Conservation (phyloP, 2,797 vertebrate genomes). For the Australoheros facetus region DNA sequence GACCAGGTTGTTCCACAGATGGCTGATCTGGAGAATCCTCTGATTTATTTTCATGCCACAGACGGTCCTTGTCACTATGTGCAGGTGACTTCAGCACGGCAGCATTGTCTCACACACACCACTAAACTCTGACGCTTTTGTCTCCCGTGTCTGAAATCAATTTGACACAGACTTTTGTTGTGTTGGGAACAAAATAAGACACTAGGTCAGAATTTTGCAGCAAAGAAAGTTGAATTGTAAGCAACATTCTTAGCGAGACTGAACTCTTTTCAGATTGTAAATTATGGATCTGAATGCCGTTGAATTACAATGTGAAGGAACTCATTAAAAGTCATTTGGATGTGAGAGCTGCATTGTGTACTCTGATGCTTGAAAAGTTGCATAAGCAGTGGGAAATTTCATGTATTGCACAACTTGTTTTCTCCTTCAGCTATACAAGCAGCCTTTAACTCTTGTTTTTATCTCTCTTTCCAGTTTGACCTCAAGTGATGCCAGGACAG, state of each 20-base stretch:
- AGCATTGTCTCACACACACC: constrained; percentile 56
- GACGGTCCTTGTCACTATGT: constrained; percentile 63
- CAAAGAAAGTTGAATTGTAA: constrained; percentile 32
- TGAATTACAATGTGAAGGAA: not conserved
- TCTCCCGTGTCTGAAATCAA: constrained; percentile 55
- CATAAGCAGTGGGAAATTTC: not conserved
- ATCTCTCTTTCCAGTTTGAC: constrained; percentile 47
- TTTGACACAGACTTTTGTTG: constrained; percentile 47
- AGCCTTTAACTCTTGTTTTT: constrained; percentile 4
- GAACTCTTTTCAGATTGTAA: constrained; percentile 15
- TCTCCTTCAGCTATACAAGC: not conserved
- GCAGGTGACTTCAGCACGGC: constrained; percentile 59
- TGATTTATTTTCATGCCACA: constrained; percentile 69
- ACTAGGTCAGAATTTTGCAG: constrained; percentile 4
- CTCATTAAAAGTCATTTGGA: constrained; percentile 6
- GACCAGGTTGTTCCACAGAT: constrained; percentile 78
- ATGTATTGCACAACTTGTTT: constrained; percentile 22
- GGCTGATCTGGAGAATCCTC: constrained; percentile 69
- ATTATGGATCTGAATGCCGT: constrained; percentile 30
- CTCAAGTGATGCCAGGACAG: constrained; percentile 88
- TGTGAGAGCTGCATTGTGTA: constrained; percentile 29
- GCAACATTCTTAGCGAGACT: not conserved
- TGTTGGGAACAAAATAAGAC: constrained; percentile 6
- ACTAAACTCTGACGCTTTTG: constrained; percentile 58
- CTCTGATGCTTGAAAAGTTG: not conserved